Base-by-base conservation (phyloP, 2,113 vertebrate genomes). In the Hemibagrus wyckioides region DNA sequence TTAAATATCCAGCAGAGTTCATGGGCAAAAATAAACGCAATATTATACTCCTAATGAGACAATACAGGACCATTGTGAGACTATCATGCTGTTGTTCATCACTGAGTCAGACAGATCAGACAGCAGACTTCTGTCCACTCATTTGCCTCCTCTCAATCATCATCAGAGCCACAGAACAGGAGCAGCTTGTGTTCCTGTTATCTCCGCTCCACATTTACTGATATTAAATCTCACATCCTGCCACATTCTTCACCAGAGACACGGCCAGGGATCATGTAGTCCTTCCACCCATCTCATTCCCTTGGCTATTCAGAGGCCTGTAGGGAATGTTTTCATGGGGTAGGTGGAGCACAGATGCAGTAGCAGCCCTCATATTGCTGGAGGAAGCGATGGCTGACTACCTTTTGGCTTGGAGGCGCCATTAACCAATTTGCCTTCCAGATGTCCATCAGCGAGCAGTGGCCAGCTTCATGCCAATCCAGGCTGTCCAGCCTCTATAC, bases 371-470 rank as follows among this genome's bases (percentile, higher is more conserved):
- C 76, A n/a, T 83, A 85, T 90, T 87, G 89, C 90, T 91, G 89
- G 86, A 87, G 89, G 89, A 92, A 85, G 90, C 89, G 89, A 93
- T 93, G 91, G 91, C 91, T 92, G 90, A 91, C 90, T 93, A 92
- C 90, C 90, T 91, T 90, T 90, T 91, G 91, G 92, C 92, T 91
- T 90, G 90, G 90, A 93, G 91, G 92, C 91, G 63, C 90, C 90
- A 93, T 93, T 93, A 93, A 91, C 92, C 91, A 91, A 91, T 93
- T 91, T 92, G 91, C 90, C 91, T 90, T 93, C 92, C 91, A 93
- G 90, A 92, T 93, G 91, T 92, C 92, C 90, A 89, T 91, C 90
- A 91, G 87, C 61, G 84, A 88, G 88, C 77, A 76, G 82, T 54
- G 88, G 87, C 90, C 91, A 91, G 92, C 86, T 85, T 88, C 80